Base-by-base conservation (phyloP, 2,797 vertebrate genomes). In the Scolopax bukidnonensis region DNA sequence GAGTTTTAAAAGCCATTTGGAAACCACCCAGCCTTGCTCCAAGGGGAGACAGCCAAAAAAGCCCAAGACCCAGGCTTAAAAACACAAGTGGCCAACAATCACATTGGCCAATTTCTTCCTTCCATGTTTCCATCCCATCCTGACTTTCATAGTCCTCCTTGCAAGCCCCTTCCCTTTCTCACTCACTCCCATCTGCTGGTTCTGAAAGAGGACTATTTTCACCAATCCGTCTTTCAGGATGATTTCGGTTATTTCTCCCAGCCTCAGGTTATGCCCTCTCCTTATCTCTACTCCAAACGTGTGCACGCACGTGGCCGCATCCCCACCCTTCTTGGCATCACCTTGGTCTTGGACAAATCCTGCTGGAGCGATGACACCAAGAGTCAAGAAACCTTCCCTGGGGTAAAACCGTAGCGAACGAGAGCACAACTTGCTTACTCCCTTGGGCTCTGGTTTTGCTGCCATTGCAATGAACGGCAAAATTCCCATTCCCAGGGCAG, bases 261-360 rank as follows among this genome's bases (percentile, higher is more conserved):
- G 9, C 23, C 33, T 80, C 25, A 19, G 24, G 28, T 1, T 51
- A 28, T 82, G 30, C 21, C 51, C 20, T 70, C 10, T 27, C 64
- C 56, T 73, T 27, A 33, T 14, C 68, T 69, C 16, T 25, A 61
- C 71, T 67, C 23, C 10, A 7, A 8, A 14, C 3, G 0, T 4
- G 2, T 36, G 28, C 32, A 15, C 0, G 1, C 2, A 2, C 0
- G 0, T 67, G 82, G 61, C 51, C 45, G 2, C 45, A 33, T 78
- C 78, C 70, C 53, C 54, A n/a, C 32, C 63, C 40, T 32, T 53
- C 13, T 16, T 56, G 70, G 50, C 67, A 45, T 54, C 38, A 12
- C 50, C 63, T 87, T 78, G n/a, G 5, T 20, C 75, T 41, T 69
- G 70, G 18, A 60, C 41, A 60, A 45, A 50, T 74, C 80, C 67